These are phyloP conservation scores for Meteorus colon DNA, from an alignment of 2,888 invertebrate species.

Conservation along the genomic window DNA sequence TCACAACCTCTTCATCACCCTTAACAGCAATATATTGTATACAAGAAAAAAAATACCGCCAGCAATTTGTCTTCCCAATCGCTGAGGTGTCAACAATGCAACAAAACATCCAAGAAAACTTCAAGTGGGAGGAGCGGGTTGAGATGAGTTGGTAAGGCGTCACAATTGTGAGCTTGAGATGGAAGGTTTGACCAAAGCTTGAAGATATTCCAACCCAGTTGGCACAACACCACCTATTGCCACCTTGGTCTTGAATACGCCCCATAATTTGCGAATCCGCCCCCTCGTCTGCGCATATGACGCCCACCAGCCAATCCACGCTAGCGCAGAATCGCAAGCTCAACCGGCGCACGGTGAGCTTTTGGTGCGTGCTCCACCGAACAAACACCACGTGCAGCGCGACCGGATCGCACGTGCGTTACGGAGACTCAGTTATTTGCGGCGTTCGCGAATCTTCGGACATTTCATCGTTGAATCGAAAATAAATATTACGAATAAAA, in stretches of 20 bases:
- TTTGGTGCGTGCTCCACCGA: conserved; percentile 62
- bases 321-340: conserved; percentile 65
- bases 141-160: conserved; percentile 37
- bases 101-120: conserved; percentile 27
- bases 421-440: conserved; percentile 49
- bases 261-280: conserved; percentile 66
- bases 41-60: conserved; percentile 5
- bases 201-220: conserved; percentile 63
- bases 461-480: too few species aligned
- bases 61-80: neutral
- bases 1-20: neutral
- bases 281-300: conserved; percentile 70
- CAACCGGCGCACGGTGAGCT: conserved; percentile 57
- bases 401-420: conserved; percentile 70
- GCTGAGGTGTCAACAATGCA: conserved; percentile 19
- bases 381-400: conserved; percentile 72
- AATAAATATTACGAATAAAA: too few species aligned
- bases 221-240: conserved; percentile 65
- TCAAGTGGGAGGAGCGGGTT: conserved; percentile 40
- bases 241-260: conserved; percentile 65
- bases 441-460: neutral
- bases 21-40: neutral
- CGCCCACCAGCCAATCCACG: conserved; percentile 69
- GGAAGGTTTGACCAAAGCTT: conserved; percentile 61
- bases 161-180: conserved; percentile 37